phyloP scores from a whole-genome alignment of 92 coral and sea anemone species.

The Blastomussa wellsi region DNA sequence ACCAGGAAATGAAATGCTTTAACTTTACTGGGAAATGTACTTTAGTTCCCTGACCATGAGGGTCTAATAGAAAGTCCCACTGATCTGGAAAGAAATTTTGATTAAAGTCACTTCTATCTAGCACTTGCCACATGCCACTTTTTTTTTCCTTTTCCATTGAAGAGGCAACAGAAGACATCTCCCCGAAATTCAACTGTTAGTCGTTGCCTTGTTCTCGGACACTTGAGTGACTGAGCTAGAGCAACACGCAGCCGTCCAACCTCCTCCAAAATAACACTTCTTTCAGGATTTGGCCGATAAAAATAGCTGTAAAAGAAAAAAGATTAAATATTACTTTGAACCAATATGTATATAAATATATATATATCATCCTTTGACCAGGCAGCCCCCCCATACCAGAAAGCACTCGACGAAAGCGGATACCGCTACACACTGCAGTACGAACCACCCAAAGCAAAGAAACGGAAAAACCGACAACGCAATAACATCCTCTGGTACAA shows the following conservation, averaged over 20 bases:
- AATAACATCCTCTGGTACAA: too few species aligned
- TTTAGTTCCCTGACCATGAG: conserved; percentile 58
- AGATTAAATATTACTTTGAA: neutral
- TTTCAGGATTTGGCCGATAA: conserved; percentile 52
- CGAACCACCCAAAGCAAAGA: too few species aligned
- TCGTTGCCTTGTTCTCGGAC: conserved; percentile 26
- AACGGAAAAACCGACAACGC: too few species aligned
- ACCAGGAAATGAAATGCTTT: conserved; percentile 57
- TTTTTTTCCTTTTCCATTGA: conserved; percentile 22
- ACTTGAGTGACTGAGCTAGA: conserved; percentile 38
- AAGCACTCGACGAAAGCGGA: too few species aligned
- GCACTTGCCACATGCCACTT: conserved; percentile 32
- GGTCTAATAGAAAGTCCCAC: conserved; percentile 50
- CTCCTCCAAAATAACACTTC: conserved; percentile 28
- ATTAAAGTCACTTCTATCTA: conserved; percentile 24
- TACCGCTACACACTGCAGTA: too few species aligned
- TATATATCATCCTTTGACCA: too few species aligned
- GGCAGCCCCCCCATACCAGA: too few species aligned
- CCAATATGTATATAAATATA: too few species aligned
- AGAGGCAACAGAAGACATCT: conserved; percentile 42
- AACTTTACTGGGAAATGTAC: conserved; percentile 41
- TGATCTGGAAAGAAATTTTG: conserved; percentile 19
- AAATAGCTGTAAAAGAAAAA: conserved; percentile 45
- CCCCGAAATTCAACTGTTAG: conserved; percentile 50
- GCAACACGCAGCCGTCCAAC: conserved; percentile 48